These are phyloP conservation scores for Theonella swinhoei DNA, from an alignment of 37 sponge, comb jelly and placozoan species.

Conservation along the genomic window DNA sequence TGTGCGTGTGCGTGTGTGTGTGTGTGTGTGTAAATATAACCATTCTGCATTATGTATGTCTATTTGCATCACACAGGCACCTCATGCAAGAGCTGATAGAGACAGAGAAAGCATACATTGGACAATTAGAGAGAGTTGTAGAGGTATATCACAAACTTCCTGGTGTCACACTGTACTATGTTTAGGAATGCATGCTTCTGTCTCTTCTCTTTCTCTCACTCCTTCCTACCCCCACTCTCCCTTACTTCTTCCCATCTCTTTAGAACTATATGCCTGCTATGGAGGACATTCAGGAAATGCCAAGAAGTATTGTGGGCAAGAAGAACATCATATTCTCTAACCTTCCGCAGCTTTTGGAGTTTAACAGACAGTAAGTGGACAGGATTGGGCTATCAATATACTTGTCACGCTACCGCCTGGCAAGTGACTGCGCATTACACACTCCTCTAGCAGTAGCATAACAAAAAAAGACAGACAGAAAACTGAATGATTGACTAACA, in stretches of 20 bases:
- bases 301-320: constrained; percentile 56
- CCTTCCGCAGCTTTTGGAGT: constrained; percentile 46
- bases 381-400: no score
- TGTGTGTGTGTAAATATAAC: background rate
- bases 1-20: no score
- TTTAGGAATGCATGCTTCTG: no score
- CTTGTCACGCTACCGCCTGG: no score
- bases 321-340: constrained; percentile 59
- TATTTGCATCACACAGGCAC: constrained; percentile 39
- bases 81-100: constrained; percentile 75
- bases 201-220: no score
- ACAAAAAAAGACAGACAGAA: no score
- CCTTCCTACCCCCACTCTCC: background rate
- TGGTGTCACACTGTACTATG: no score
- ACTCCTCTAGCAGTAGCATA: no score
- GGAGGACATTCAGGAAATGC: constrained; percentile 40
- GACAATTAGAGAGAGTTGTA: constrained; percentile 54
- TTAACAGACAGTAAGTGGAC: constrained; percentile 60
- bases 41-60: background rate
- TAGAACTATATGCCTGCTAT: constrained; percentile 68
- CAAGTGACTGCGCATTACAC: no score
- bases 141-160: no score
- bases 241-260: background rate
- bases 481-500: no score
- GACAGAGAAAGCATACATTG: constrained; percentile 77